Evolutionary conservation across 2,797 vertebrate species (phyloP).

Genomic region (Enteromius anoplus): DNA sequence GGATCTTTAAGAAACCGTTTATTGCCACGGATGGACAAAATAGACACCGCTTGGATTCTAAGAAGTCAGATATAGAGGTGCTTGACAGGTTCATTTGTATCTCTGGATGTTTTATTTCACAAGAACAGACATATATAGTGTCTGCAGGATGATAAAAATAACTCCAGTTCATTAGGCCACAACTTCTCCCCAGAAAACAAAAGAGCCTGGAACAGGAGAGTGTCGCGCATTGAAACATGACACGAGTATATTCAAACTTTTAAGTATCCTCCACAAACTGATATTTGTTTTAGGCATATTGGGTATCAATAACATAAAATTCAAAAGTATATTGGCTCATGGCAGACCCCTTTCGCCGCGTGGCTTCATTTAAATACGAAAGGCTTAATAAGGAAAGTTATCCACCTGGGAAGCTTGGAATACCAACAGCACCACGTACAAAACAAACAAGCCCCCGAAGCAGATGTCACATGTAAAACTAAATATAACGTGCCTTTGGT

Average conservation of each 20-base stretch:
- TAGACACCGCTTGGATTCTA: conserved; percentile 55
- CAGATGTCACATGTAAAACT: conserved; percentile 73
- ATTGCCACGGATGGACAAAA: conserved; percentile 54
- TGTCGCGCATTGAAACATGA: conserved; percentile 24
- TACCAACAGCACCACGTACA: conserved; percentile 60
- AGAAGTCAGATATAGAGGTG: conserved; percentile 49
- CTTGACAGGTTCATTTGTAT: conserved; percentile 45
- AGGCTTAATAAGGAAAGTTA: conserved; percentile 62
- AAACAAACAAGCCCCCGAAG: conserved; percentile 70
- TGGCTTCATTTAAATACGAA: conserved; percentile 60
- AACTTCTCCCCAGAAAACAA: background rate
- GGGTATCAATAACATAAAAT: conserved; percentile 43
- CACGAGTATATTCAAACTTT: conserved; percentile 42
- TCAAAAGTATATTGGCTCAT: conserved; percentile 15
- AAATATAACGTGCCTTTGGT: conserved; percentile 72
- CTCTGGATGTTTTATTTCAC: conserved; percentile 52
- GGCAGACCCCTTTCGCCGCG: background rate
- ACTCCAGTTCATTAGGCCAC: conserved; percentile 17
- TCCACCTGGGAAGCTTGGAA: conserved; percentile 68
- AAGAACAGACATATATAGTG: conserved; percentile 53
- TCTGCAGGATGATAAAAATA: conserved; percentile 54
- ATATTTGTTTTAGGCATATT: conserved; percentile 44
- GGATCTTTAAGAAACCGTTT: conserved; percentile 64
- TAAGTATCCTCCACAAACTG: conserved; percentile 35
- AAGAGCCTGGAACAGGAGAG: background rate